Evolutionary conservation across 2,888 invertebrate genomes (phyloP).

Genomic region (Rhamnusium bicolor): DNA sequence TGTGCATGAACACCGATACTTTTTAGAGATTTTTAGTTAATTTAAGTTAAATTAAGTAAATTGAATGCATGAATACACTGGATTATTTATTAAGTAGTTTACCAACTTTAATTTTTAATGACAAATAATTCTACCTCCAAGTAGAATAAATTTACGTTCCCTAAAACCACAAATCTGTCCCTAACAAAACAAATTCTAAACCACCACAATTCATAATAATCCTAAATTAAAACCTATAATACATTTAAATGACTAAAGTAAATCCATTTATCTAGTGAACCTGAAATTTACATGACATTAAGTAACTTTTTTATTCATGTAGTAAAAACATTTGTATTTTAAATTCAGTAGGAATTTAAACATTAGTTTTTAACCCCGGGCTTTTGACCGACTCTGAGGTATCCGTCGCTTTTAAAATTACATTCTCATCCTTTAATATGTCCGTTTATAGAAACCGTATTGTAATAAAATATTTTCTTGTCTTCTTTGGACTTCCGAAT

Average conservation of each 20-base stretch:
- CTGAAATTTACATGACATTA: conserved; percentile 47
- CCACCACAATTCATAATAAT: conserved; percentile 18
- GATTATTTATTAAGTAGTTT: too few species aligned
- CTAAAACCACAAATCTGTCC: not conserved
- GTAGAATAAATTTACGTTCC: too few species aligned
- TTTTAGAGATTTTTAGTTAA: too few species aligned
- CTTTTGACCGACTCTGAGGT: not conserved
- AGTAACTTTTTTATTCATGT: conserved; percentile 47
- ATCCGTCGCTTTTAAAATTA: not conserved
- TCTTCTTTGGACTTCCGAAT: conserved; percentile 19
- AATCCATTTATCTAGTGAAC: conserved; percentile 43
- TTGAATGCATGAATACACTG: too few species aligned
- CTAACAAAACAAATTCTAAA: not conserved
- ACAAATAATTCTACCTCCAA: too few species aligned
- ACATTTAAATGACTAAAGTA: conserved; percentile 44
- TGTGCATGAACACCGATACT: too few species aligned
- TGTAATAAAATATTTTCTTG: conserved; percentile 12
- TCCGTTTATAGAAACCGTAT: not conserved
- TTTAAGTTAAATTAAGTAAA: too few species aligned
- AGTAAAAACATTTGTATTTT: conserved; percentile 36
- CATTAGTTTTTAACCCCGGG: conserved; percentile 35
- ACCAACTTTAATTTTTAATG: too few species aligned
- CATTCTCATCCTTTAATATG: not conserved
- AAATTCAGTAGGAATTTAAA: conserved; percentile 45
- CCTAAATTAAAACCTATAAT: conserved; percentile 31